Evolutionary conservation across 2,113 vertebrate species (phyloP).

Genomic region (Semnopithecus entellus): DNA sequence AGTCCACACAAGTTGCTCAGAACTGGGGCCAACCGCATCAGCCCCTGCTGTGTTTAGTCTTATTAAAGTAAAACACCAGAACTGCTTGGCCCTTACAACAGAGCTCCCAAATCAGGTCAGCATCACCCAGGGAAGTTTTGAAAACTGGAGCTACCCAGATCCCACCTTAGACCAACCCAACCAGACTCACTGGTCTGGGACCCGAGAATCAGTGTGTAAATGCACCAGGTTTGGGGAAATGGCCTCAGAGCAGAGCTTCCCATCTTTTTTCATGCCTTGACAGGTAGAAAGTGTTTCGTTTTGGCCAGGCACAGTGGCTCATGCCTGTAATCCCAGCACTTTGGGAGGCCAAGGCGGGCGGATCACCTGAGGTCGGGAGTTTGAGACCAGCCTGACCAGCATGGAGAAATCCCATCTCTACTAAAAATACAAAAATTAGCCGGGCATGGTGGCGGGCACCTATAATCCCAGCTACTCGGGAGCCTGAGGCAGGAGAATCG

Average conservation of each 20-base stretch:
- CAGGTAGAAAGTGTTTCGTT: background rate
- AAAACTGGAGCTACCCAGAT: background rate
- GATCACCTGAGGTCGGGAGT: too few species aligned
- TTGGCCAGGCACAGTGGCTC: background rate
- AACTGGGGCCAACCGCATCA: background rate
- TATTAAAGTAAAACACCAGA: background rate
- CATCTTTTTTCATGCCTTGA: background rate
- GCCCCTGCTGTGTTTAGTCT: constrained; percentile 22
- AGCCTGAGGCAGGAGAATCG: too few species aligned
- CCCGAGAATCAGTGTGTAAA: background rate
- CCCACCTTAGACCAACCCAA: background rate
- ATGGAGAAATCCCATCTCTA: too few species aligned
- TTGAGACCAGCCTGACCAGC: too few species aligned
- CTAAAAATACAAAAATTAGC: too few species aligned
- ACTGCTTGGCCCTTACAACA: background rate
- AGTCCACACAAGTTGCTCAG: background rate
- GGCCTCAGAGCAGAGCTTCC: background rate
- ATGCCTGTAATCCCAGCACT: too few species aligned
- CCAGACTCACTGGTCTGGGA: background rate
- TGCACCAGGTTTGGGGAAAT: background rate
- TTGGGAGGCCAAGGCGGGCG: too few species aligned
- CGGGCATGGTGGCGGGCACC: too few species aligned
- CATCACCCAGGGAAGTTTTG: background rate
- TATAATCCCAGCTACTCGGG: too few species aligned
- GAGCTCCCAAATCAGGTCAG: constrained; percentile 21